These are phyloP conservation scores for Sepiola atlantica DNA, from an alignment of 2,888 invertebrate species.

Conservation along the genomic window DNA sequence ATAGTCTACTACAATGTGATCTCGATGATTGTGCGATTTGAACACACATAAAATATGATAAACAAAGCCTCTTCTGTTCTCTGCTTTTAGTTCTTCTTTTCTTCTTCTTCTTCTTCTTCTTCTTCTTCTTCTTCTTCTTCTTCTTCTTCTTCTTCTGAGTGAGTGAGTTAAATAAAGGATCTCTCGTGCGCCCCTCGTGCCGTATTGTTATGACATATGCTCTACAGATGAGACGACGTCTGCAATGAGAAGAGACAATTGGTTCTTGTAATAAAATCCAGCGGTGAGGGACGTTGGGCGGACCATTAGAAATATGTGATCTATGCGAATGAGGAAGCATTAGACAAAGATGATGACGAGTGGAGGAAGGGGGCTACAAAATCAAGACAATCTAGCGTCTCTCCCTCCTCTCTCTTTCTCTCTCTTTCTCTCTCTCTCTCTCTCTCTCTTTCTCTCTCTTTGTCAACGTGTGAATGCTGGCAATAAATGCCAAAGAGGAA, in stretches of 20 bases:
- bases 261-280: neutral
- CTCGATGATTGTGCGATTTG: no score
- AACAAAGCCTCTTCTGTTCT: no score
- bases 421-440: neutral
- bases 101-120: neutral
- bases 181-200: neutral
- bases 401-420: neutral
- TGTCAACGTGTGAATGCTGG: neutral
- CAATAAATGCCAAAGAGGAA: neutral
- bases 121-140: no score
- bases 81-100: no score
- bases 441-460: neutral
- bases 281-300: neutral
- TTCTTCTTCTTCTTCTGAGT: neutral
- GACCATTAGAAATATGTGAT: neutral
- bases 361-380: neutral
- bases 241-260: constrained; percentile 10
- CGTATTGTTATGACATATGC: constrained; percentile 32
- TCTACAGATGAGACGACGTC: neutral
- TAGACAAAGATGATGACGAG: neutral
- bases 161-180: neutral
- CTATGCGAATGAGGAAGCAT: neutral
- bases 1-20: no score
- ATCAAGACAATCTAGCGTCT: neutral
- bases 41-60: no score